These are phyloP conservation scores for Eolophus roseicapilla DNA, from an alignment of 2,113 vertebrate species.

Conservation along the genomic window DNA sequence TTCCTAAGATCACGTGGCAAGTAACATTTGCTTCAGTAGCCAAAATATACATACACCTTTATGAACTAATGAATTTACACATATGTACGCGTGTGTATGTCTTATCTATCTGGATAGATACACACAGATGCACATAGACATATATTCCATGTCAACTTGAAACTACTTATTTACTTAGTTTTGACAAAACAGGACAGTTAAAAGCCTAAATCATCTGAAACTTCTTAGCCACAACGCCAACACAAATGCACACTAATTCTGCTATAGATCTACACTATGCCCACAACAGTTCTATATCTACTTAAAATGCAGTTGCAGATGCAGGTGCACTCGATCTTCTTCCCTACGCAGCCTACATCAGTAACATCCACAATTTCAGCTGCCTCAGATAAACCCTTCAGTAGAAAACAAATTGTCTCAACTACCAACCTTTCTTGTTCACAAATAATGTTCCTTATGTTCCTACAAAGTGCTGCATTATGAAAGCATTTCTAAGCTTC, in stretches of 20 bases:
- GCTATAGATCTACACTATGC: neutral
- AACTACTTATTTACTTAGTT: neutral
- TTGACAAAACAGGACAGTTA: neutral
- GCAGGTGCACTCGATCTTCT: neutral
- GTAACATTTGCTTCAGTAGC: neutral
- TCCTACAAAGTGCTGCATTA: conserved; percentile 15
- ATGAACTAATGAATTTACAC: neutral
- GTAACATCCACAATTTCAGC: neutral
- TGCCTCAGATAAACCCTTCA: neutral
- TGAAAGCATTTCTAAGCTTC: neutral
- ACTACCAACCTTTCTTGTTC: neutral
- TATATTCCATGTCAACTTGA: neutral
- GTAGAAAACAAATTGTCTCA: neutral
- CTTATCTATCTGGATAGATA: neutral
- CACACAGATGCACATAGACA: rapidly evolving
- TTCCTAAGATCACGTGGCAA: neutral
- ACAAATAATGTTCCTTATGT: neutral
- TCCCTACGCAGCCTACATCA: neutral
- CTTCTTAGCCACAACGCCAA: neutral
- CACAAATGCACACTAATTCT: neutral
- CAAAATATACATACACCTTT: neutral
- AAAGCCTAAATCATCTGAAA: neutral
- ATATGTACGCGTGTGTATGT: rapidly evolving
- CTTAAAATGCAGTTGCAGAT: neutral
- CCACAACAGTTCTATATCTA: neutral